These are phyloP conservation scores for Lagenorhynchus albirostris DNA, from an alignment of 2,113 vertebrate species.

Conservation along the genomic window DNA sequence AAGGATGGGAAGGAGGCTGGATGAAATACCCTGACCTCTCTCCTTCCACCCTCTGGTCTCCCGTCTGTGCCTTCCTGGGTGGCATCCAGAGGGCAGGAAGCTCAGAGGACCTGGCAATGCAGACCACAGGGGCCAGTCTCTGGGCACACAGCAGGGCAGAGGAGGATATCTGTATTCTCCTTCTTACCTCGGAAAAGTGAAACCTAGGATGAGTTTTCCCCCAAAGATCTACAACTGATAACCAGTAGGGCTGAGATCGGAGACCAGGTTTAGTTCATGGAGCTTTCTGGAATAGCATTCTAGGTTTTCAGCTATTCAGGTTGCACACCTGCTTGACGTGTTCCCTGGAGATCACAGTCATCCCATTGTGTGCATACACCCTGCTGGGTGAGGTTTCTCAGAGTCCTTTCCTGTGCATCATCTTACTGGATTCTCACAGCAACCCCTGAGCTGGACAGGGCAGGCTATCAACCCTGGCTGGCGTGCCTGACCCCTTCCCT, in stretches of 20 bases:
- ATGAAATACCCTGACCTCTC: not conserved
- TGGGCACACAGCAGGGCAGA: not conserved
- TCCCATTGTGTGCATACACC: accelerated
- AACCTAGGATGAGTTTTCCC: not conserved
- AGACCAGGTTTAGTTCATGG: not conserved
- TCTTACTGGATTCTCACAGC: not conserved
- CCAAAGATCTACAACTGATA: not conserved
- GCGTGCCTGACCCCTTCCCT: not conserved
- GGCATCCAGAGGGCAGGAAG: not conserved
- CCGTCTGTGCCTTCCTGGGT: not conserved
- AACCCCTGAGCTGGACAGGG: not conserved
- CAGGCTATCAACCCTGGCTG: not conserved
- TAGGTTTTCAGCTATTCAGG: not conserved
- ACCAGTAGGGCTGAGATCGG: not conserved
- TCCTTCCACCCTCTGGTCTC: not conserved
- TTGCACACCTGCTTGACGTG: not conserved
- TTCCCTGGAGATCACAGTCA: not conserved
- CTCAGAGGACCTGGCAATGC: not conserved
- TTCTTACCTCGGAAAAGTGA: not conserved
- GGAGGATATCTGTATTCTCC: not conserved
- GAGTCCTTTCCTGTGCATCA: not conserved
- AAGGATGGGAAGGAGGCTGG: not conserved
- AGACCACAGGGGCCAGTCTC: not conserved
- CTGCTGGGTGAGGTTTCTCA: not conserved
- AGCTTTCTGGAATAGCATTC: not conserved